phyloP scores from a whole-genome alignment of 2,888 invertebrate species.

The Mythimna pallens region DNA sequence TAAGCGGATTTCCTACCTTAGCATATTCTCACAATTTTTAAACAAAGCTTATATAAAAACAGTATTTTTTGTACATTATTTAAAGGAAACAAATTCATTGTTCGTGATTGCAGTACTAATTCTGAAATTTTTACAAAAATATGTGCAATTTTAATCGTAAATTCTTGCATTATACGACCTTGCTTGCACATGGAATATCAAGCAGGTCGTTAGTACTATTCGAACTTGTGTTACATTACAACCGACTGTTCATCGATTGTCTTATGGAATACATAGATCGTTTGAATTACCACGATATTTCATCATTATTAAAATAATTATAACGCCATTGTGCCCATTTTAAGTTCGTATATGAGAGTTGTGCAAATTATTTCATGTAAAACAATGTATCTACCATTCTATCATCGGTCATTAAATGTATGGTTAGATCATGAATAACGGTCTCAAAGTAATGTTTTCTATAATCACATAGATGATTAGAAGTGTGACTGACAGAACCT shows the following conservation, averaged over 20 bases:
- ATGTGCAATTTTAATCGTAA: conserved; percentile 52
- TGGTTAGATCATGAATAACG: not conserved
- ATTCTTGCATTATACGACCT: conserved; percentile 60
- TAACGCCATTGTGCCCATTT: not conserved
- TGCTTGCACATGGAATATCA: conserved; percentile 57
- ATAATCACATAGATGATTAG: not conserved
- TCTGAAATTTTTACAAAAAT: conserved; percentile 40
- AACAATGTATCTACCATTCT: no score
- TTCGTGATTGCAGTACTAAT: conserved; percentile 51
- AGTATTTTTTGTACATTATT: conserved; percentile 23
- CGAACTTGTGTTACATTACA: not conserved
- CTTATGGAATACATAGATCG: not conserved
- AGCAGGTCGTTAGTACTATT: conserved; percentile 15
- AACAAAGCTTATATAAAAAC: conserved; percentile 21
- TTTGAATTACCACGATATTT: not conserved
- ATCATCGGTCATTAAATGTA: not conserved
- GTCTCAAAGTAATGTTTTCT: not conserved
- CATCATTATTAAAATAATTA: not conserved
- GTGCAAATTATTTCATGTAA: no score
- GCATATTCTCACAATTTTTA: conserved; percentile 6
- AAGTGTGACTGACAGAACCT: not conserved
- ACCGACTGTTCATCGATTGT: conserved; percentile 1
- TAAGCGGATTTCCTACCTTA: conserved; percentile 29
- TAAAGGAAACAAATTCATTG: conserved; percentile 54
- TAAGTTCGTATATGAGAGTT: no score